A percentile compares a stretch with the other conserved stretches of the same genome.
These are phyloP conservation scores for Parochlus steinenii DNA, from an alignment of 2,888 invertebrate species.

Conservation along the genomic window DNA sequence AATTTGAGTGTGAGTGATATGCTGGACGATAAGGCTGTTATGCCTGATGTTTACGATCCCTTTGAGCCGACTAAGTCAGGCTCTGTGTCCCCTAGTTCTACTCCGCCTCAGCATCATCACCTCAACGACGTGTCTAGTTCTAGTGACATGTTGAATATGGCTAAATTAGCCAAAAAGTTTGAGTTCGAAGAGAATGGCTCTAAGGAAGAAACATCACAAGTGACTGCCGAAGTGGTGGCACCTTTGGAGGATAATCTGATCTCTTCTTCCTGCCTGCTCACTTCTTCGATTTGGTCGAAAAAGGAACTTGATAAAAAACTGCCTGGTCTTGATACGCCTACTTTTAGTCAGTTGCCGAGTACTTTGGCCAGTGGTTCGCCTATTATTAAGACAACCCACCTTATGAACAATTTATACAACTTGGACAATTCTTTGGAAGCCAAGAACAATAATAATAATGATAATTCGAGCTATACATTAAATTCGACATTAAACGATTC, in stretches of 20 bases:
- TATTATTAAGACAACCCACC: conserved; percentile 36
- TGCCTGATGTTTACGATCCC: conserved; percentile 66
- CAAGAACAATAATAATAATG: conserved; percentile 4
- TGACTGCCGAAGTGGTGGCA: too few species aligned
- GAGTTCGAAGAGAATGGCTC: too few species aligned
- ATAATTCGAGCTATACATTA: not conserved
- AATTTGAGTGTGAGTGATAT: not conserved
- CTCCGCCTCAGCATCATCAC: conserved; percentile 10
- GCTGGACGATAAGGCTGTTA: conserved; percentile 14
- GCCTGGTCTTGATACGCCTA: conserved; percentile 34
- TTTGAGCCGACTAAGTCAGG: conserved; percentile 79
- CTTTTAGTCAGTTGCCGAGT: conserved; percentile 31
- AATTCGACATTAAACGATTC: conserved; percentile 4
- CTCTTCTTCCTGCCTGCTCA: conserved; percentile 1
- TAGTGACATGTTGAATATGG: conserved; percentile 5
- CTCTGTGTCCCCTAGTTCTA: conserved; percentile 39
- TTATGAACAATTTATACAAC: conserved; percentile 3
- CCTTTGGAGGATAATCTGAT: conserved; percentile 9
- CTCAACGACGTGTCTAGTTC: conserved; percentile 4
- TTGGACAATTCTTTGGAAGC: conserved; percentile 7
- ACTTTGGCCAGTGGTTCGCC: conserved; percentile 39
- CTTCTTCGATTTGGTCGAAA: conserved; percentile 6
- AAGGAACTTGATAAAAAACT: conserved; percentile 17
- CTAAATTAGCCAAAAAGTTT: too few species aligned
- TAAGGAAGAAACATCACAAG: too few species aligned